Evolutionary conservation across 2,113 vertebrate genomes (phyloP), one percentile per base, ranked within the genome.

Genomic region (Opisthocomus hoazin): DNA sequence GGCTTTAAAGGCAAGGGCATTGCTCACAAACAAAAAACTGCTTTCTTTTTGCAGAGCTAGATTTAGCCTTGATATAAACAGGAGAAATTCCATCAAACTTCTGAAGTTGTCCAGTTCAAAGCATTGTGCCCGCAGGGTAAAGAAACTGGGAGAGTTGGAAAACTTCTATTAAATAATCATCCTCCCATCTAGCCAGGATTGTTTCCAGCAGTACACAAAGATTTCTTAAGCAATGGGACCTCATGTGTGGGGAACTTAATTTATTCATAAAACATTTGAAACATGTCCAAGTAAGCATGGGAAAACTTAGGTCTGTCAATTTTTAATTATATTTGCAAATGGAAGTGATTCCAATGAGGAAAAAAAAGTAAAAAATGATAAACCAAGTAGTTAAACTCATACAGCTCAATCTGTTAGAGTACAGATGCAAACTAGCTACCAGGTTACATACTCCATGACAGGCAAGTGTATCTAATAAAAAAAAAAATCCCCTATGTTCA

Each of bases 21-120:
- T 68, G 24, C 61, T 89, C 20, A 32, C 37, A 30, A 75, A 22
- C 36, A 92, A 50, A 56, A 53, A 71, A 68, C 57, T 87, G 23
- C 61, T 94, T 95, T 84, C 61, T 63, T 82, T 15, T 89, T 75
- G 48, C 50, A 92, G 90, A 82, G 45, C 39, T 81, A 76, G 83
- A 84, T 87, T 89, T 84, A 84, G 57, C 37, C 41, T 61, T 76
- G 89, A 53, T 82, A 74, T 73, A 93, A 93, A 73, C 68, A 79
- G 57, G 43, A 96, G 53, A 92, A 89, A 93, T 84, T 84, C 61
- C 65, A 65, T 91, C 50, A 41, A 65, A 65, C 69, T 92, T 96
- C 89, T 93, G 70, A 95, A 95, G 91, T 76, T 94, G 84, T 96
- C 89, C 96, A 91, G 61, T 92, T 96, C 80, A 96, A 96, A 95